Conservation (phyloP, 2,113 vertebrate species). For the mouse (Mus musculus) region DNA sequence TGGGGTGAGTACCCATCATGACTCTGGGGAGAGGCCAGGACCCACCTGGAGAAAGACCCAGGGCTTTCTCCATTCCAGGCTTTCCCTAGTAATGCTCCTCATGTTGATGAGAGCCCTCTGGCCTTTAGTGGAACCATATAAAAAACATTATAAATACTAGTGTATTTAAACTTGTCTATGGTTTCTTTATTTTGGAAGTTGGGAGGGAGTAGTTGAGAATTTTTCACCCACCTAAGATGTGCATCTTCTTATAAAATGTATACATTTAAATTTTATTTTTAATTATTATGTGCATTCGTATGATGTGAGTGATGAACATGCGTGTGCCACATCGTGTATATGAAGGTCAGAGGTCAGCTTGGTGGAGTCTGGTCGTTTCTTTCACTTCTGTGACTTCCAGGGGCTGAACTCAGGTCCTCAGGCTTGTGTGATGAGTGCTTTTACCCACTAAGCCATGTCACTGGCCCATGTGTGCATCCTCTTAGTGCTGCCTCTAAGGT, state of each 20-base stretch:
- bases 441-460: neutral
- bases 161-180: neutral
- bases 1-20: fast-evolving
- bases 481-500: neutral
- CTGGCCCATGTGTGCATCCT: neutral
- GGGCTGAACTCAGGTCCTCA: neutral
- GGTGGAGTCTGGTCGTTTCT: neutral
- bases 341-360: neutral
- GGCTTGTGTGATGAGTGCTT: neutral
- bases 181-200: neutral
- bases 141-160: neutral
- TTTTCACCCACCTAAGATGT: neutral
- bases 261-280: neutral
- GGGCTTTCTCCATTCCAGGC: neutral
- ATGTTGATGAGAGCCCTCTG: neutral
- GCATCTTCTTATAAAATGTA: neutral
- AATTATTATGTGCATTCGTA: neutral
- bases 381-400: neutral
- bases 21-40: fast-evolving
- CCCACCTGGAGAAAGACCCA: neutral
- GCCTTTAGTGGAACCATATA: neutral
- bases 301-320: neutral
- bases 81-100: fast-evolving
- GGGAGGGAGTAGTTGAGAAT: neutral
- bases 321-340: neutral